phyloP scores from a whole-genome alignment of 2,797 vertebrate species.

The Enteromius thamalakanensis region DNA sequence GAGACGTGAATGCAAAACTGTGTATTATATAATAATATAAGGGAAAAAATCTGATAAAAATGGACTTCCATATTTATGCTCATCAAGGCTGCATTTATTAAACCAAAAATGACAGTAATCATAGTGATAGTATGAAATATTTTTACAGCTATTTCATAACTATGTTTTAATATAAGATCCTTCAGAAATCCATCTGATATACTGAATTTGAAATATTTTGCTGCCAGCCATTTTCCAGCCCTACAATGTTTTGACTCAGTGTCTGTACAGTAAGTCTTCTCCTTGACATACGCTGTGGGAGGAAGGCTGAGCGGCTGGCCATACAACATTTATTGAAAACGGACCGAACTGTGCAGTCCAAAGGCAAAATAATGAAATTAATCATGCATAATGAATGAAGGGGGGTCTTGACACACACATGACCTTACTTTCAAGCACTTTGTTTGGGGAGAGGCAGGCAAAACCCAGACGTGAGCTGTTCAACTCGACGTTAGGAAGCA shows the following conservation, averaged over 20 bases:
- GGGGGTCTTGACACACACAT: background rate
- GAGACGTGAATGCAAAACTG: no score
- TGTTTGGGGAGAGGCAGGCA: constrained; percentile 4
- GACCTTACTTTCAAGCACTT: constrained; percentile 28
- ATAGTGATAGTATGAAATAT: background rate
- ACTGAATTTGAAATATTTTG: background rate
- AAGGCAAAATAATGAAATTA: constrained; percentile 28
- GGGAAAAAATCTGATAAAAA: background rate
- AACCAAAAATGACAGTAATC: background rate
- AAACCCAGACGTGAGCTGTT: constrained; percentile 16
- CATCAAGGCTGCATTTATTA: constrained; percentile 26
- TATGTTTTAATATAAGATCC: background rate
- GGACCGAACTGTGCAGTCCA: background rate
- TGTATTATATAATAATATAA: no score
- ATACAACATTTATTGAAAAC: constrained; percentile 46
- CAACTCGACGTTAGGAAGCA: background rate
- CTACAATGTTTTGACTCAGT: constrained; percentile 8
- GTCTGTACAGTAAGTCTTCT: background rate
- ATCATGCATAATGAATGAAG: constrained; percentile 33
- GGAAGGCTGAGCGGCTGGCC: constrained; percentile 59
- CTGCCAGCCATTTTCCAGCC: background rate
- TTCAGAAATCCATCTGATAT: background rate
- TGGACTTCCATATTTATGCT: background rate
- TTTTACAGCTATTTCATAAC: background rate
- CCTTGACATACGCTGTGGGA: constrained; percentile 2